Evolutionary conservation across 2,113 vertebrate species (phyloP).

Genomic region (Chloropsis hardwickii): DNA sequence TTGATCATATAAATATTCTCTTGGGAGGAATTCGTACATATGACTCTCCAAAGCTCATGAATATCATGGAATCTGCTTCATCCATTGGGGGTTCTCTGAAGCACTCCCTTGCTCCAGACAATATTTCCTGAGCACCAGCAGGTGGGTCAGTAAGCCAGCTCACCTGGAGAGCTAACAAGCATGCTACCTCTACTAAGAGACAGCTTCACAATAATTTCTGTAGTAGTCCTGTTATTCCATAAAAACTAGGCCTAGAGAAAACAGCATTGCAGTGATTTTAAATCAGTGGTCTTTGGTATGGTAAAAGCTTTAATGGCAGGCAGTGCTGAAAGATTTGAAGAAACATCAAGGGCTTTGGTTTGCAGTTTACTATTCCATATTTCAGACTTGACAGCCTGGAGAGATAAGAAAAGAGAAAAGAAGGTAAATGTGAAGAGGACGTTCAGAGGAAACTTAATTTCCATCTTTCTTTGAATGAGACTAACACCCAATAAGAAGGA

Average conservation of each 20-base stretch:
- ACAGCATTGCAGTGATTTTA: not conserved
- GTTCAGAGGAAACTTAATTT: not conserved
- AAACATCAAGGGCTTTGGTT: not conserved
- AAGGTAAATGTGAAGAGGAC: not conserved
- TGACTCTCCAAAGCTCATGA: not conserved
- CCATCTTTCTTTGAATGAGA: not conserved
- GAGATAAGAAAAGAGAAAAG: not conserved
- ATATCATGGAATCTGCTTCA: not conserved
- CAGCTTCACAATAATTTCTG: not conserved
- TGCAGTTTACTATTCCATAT: not conserved
- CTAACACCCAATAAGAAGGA: not conserved
- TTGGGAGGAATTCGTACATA: not conserved
- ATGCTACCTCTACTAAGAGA: not conserved
- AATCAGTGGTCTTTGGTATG: not conserved
- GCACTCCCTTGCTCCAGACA: not conserved
- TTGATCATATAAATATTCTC: not conserved
- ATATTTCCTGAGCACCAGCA: not conserved
- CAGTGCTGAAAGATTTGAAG: not conserved
- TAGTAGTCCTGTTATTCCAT: not conserved
- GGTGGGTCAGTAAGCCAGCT: not conserved
- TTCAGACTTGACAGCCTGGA: not conserved
- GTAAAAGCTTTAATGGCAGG: not conserved
- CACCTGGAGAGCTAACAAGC: not conserved
- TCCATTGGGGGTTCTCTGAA: not conserved
- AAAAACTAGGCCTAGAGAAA: not conserved